Conservation (phyloP, 2,113 vertebrate species). For the Alouatta palliata region DNA sequence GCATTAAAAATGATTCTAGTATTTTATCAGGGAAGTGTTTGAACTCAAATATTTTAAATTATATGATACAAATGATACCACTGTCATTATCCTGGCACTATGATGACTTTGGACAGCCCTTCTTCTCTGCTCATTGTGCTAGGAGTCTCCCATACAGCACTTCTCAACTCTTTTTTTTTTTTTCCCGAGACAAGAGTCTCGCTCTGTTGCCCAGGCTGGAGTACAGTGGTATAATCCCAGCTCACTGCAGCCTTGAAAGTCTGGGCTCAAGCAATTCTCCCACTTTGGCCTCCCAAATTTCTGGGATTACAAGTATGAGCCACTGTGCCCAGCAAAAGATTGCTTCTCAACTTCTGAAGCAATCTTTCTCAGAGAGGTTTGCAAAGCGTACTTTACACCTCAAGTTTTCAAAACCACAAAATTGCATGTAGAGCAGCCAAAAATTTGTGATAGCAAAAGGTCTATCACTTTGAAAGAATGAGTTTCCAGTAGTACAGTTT, state of each 20-base stretch:
- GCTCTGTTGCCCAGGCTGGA: no score
- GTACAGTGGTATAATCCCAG: no score
- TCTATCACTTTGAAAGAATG: slow-evolving; percentile 49
- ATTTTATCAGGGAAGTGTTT: slow-evolving; percentile 6
- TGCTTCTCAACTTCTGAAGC: slow-evolving; percentile 15
- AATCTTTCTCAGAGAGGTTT: slow-evolving; percentile 23
- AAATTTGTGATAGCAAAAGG: slow-evolving; percentile 32
- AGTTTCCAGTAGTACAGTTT: slow-evolving; percentile 44
- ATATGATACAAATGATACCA: slow-evolving; percentile 4
- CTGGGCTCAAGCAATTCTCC: no score
- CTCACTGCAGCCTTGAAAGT: no score
- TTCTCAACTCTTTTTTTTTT: not conserved
- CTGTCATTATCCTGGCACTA: slow-evolving; percentile 19
- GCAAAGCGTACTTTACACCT: not conserved
- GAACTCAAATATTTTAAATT: not conserved
- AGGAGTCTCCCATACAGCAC: not conserved
- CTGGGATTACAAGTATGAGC: no score
- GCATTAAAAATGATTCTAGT: not conserved
- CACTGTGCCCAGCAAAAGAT: no score
- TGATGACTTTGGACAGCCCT: not conserved
- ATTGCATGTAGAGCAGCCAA: slow-evolving; percentile 3
- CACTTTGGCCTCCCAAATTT: no score
- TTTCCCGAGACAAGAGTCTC: not conserved
- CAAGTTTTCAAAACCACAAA: slow-evolving; percentile 43
- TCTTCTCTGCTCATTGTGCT: not conserved